Evolutionary conservation across 2,113 vertebrate species (phyloP), one percentile per base, ranked within the genome.

Genomic region (Meriones unguiculatus): DNA sequence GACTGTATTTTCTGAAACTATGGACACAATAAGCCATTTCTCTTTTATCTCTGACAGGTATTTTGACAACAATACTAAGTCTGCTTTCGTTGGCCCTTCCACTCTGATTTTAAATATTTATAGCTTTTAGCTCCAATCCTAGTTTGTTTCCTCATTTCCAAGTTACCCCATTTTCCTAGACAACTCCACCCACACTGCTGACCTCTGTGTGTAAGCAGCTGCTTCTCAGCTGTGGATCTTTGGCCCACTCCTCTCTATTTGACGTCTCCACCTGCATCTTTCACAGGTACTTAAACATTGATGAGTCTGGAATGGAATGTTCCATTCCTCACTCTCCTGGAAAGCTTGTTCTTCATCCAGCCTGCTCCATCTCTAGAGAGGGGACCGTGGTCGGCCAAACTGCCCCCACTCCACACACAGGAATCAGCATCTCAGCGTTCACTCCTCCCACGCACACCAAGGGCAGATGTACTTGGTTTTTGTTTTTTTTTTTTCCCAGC

Each of bases 201-300:
- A 62, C 25, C 15, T 41, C 0, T 32, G 20, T 35, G 50, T 89
- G 65, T 57, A 22, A 70, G 65, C 20, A 0, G 25, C 28, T 11
- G 12, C 38, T 20, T 62, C 72, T 32, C 25, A 65, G 4, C 64
- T 80, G 25, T 80, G 64, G 70, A 18, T 70, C 70, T 69, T 80
- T 70, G 70, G 35, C 46, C 64, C 57, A 87, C 14, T 22, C 70
- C 35, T 87, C 17, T 59, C 70, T 84, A 28, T 52, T 80, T n/a
- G 25, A 78, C 30, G 46, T 76, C 32, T 89, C 82, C 9, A 9
- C 86, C 46, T 54, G 81, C 22, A 69, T 4, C 5, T 35, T 59
- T 95, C 88, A 81, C 46, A 32, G 25, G 35, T 93, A 87, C 76
- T 89, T 89, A 64, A 96, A 94, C 67, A 69, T 82, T 35, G 90